Evolutionary conservation across 2,113 vertebrate genomes (phyloP).

Genomic region (Nannobrachium achirus): DNA sequence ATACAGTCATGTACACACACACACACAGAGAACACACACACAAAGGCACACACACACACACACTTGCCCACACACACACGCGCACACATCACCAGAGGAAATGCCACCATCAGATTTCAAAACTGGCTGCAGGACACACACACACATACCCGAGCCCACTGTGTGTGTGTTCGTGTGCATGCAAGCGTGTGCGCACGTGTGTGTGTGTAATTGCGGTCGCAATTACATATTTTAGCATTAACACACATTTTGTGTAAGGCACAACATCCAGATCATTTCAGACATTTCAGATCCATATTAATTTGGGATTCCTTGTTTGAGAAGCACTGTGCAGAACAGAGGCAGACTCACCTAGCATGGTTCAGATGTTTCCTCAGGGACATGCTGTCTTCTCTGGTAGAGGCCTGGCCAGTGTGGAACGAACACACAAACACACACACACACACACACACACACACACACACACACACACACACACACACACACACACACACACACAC

Average conservation of each 20-base stretch:
- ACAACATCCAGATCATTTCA: too few relatives aligned
- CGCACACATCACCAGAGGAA: slow-evolving; percentile 28
- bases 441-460: too few relatives aligned
- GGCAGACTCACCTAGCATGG: slow-evolving; percentile 75
- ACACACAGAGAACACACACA: neutral
- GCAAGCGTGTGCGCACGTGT: too few relatives aligned
- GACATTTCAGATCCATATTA: too few relatives aligned
- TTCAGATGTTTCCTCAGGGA: slow-evolving; percentile 68
- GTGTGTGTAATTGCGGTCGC: too few relatives aligned
- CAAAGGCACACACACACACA: slow-evolving; percentile 37
- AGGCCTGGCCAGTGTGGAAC: slow-evolving; percentile 22
- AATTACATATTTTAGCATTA: too few relatives aligned
- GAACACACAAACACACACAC: too few relatives aligned
- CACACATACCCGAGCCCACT: slow-evolving; percentile 11
- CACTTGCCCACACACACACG: slow-evolving; percentile 3
- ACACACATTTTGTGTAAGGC: too few relatives aligned
- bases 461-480: too few relatives aligned
- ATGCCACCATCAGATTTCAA: slow-evolving; percentile 20
- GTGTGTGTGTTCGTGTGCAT: neutral
- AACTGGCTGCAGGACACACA: slow-evolving; percentile 34
- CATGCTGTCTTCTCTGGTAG: slow-evolving; percentile 59
- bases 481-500: too few relatives aligned
- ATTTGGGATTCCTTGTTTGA: too few relatives aligned
- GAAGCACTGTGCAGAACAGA: too few relatives aligned
- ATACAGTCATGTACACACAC: slow-evolving; percentile 42